Percentiles rank a stretch among this genome's conserved stretches.
Conservation (phyloP, 1,140 invertebrate genomes). For the Laodelphax striatellus region DNA sequence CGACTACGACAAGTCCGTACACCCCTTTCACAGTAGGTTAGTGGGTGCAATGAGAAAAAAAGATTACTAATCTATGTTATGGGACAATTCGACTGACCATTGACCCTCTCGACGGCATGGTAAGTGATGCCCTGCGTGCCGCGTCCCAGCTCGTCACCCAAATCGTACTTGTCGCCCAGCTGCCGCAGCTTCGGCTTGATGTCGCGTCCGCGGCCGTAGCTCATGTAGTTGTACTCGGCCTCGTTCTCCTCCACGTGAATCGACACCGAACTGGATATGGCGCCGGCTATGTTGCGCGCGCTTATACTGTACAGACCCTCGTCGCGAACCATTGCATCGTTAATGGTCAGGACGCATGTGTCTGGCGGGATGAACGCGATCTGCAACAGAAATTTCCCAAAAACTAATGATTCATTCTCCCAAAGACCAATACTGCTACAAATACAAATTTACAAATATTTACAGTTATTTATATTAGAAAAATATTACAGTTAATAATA, state of each 20-base stretch:
- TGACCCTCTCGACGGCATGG: conserved; percentile 71
- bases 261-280: conserved; percentile 78
- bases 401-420: too few species aligned
- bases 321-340: conserved; percentile 78
- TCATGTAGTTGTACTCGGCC: conserved; percentile 54
- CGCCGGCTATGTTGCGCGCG: conserved; percentile 85
- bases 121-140: conserved; percentile 83
- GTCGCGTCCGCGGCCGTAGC: conserved; percentile 53
- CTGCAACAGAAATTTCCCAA: conserved; percentile 41
- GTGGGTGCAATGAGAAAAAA: too few species aligned
- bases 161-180: conserved; percentile 76
- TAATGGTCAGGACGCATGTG: conserved; percentile 66
- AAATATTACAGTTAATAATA: too few species aligned
- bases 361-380: conserved; percentile 77
- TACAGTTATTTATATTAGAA: too few species aligned
- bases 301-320: conserved; percentile 88
- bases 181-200: conserved; percentile 50
- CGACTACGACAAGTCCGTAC: too few species aligned
- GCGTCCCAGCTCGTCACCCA: conserved; percentile 87
- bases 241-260: conserved; percentile 84
- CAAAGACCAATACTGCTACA: too few species aligned
- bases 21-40: too few species aligned
- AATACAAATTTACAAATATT: too few species aligned
- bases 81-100: conserved; percentile 37
- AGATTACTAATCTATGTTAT: too few species aligned